These are phyloP conservation scores for Hypsopygia costalis DNA, from an alignment of 2,888 invertebrate species.

Conservation along the genomic window DNA sequence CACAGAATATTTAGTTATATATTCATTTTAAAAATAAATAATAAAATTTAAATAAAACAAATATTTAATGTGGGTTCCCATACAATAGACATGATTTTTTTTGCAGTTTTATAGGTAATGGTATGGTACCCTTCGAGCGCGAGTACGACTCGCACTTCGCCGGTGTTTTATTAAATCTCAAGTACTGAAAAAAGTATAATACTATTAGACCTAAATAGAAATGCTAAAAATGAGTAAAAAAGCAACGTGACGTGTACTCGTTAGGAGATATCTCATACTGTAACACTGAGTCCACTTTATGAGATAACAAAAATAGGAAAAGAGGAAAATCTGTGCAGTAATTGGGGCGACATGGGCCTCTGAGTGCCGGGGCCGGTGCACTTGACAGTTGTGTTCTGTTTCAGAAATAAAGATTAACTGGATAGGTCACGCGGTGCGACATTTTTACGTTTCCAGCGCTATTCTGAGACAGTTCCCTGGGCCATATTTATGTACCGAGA, in stretches of 20 bases:
- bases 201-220: no score
- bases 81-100: no score
- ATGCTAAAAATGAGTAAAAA: no score
- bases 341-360: conserved; percentile 9
- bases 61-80: no score
- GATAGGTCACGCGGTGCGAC: conserved; percentile 2
- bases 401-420: conserved; percentile 8
- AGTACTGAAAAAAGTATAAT: no score
- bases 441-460: background rate
- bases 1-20: no score
- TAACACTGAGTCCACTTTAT: background rate
- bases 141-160: no score
- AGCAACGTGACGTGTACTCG: background rate
- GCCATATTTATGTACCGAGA: background rate
- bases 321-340: conserved; percentile 6
- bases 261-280: background rate
- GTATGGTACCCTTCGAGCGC: no score
- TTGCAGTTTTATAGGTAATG: no score
- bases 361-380: conserved; percentile 6
- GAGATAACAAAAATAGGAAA: conserved; percentile 4
- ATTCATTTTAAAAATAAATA: no score
- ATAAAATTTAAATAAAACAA: no score
- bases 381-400: conserved; percentile 9
- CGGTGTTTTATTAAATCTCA: no score
- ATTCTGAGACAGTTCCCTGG: background rate